Base-by-base conservation (phyloP, 2,888 invertebrate species). In the Dorcus parallelipipedus region DNA sequence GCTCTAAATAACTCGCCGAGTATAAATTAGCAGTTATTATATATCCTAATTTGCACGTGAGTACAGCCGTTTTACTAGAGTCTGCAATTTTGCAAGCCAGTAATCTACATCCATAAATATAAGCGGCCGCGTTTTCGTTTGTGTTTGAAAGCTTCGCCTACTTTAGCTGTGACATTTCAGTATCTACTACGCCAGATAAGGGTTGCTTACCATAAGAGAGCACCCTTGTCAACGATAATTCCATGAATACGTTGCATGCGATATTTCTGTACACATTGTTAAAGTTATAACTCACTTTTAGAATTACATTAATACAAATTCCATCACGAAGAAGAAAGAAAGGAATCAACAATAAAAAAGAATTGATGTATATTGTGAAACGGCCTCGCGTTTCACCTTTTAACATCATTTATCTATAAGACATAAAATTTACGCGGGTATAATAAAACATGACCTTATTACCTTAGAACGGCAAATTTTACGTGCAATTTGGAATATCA, bases 181-280 rank as follows among this genome's bases (percentile, higher is more conserved):
- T 65, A 67, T 67, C 67, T 65, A 66, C 43, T 64, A 59, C 64
- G 61, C 61, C 58, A 68, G 68, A 69, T 69, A 69, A 70, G 67
- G 66, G 64, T 65, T 64, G 65, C 66, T 67, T 67, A 65, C 60
- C 60, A 64, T 69, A 69, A 69, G 69, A 68, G 69, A 69, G 67
- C 69, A 67, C 69, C 69, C 68, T 64, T 69, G 69, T 69, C 70
- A 66, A 61, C 67, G 64, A 60, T 67, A 69, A 70, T 67, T 70
- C 67, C 54, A 52, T 47, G 54, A 61, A 56, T 57, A 41, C 63
- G 56, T 54, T 59, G 54, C 67, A 67, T 68, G 67, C 67, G 67
- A 66, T 53, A 59, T 59, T 61, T 62, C 58, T 60, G 54, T 58
- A 59, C 48, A 10, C 45, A 23, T 23, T 10, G 9, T 20, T 45